Conservation (phyloP, 2,113 vertebrate species). For the Lagopus leucura region DNA sequence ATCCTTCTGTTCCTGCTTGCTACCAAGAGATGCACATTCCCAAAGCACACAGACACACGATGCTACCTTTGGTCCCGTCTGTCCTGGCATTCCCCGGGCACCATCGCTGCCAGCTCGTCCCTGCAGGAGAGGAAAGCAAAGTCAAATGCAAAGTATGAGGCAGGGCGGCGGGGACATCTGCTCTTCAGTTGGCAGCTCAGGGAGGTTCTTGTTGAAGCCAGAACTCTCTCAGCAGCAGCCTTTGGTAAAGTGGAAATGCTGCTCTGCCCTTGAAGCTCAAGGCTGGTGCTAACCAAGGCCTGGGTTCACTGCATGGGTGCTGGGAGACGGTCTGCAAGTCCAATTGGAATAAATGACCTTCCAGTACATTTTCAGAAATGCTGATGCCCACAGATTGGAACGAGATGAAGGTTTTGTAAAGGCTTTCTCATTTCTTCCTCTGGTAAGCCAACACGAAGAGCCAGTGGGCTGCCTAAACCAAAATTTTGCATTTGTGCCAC, state of each 20-base stretch:
- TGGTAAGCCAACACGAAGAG: fast-evolving
- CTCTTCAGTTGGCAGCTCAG: neutral
- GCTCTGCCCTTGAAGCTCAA: neutral
- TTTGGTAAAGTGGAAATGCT: neutral
- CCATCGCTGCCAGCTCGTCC: constrained; percentile 93
- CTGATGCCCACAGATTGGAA: neutral
- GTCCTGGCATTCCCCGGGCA: constrained; percentile 95
- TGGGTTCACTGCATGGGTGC: fast-evolving
- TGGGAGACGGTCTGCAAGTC: neutral
- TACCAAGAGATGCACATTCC: neutral
- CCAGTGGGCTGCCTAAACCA: neutral
- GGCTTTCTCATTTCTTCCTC: neutral
- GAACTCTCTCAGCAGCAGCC: neutral
- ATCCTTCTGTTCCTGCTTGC: neutral
- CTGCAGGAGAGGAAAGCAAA: constrained; percentile 70
- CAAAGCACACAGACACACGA: fast-evolving
- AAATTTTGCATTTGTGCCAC: neutral
- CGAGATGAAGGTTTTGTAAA: neutral
- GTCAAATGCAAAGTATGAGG: neutral
- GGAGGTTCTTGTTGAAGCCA: neutral
- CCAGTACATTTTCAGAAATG: neutral
- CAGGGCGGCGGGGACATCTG: neutral
- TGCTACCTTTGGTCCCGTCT: constrained; percentile 91
- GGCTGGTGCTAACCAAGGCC: neutral
- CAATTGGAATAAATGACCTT: neutral